A percentile compares a stretch with the other conserved stretches of the same genome.
These are phyloP conservation scores for Hypomecis punctinalis DNA, from an alignment of 2,888 invertebrate species.

Conservation along the genomic window DNA sequence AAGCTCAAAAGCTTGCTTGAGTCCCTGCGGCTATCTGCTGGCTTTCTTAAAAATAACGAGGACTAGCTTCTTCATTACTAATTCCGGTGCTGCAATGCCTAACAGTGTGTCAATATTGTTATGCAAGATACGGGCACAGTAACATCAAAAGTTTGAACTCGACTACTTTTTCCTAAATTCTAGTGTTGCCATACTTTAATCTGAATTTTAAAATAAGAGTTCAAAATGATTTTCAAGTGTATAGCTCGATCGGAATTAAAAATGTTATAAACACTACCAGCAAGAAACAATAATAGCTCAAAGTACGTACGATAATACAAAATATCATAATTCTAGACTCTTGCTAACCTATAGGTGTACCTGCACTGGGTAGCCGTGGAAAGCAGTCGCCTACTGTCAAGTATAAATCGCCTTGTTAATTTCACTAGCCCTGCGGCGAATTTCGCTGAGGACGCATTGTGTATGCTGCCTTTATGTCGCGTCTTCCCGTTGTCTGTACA, in stretches of 20 bases:
- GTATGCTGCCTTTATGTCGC: conserved; percentile 82
- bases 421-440: conserved; percentile 83
- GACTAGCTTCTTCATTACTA: conserved; percentile 20
- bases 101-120: conserved; percentile 39
- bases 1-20: not conserved
- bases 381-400: conserved; percentile 83
- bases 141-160: not conserved
- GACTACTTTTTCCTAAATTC: too few relatives aligned
- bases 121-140: not conserved
- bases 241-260: too few relatives aligned
- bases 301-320: too few relatives aligned
- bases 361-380: conserved; percentile 65
- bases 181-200: too few relatives aligned
- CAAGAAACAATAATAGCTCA: too few relatives aligned
- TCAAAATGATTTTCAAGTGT: not conserved
- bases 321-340: too few relatives aligned
- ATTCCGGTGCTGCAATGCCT: conserved; percentile 28
- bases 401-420: conserved; percentile 86
- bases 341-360: conserved; percentile 26
- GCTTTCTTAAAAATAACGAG: conserved; percentile 21
- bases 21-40: conserved; percentile 20
- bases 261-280: too few relatives aligned
- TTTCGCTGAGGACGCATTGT: conserved; percentile 84
- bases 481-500: conserved; percentile 84
- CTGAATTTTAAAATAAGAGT: not conserved